These are phyloP conservation scores for Brachyhypopomus gauderio DNA, from an alignment of 2,113 vertebrate species.

Conservation along the genomic window DNA sequence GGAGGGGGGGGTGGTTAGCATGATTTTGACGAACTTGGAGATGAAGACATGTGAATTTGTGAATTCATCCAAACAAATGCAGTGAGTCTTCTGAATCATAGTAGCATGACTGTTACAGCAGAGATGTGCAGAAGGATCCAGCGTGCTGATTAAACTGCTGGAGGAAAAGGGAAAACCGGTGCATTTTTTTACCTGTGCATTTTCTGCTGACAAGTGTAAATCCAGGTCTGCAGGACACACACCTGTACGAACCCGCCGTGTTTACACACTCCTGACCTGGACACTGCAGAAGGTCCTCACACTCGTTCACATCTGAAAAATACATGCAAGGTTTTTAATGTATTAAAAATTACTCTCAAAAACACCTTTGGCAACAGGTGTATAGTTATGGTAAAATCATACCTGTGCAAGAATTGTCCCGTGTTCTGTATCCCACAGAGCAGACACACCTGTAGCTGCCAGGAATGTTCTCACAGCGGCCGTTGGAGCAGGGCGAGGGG, in stretches of 20 bases:
- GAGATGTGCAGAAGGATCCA: no score
- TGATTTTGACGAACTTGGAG: no score
- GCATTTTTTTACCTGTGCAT: constrained; percentile 67
- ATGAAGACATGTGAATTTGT: no score
- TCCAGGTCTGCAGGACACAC: constrained; percentile 69
- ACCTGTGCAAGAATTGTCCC: constrained; percentile 56
- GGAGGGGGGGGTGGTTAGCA: no score
- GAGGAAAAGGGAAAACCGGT: neutral
- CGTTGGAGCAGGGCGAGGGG: constrained; percentile 72
- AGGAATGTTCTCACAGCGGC: constrained; percentile 80
- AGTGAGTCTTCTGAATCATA: no score
- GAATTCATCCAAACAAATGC: no score
- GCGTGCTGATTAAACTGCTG: no score
- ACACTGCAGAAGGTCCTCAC: constrained; percentile 71
- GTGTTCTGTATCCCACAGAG: constrained; percentile 49
- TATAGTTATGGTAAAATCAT: neutral
- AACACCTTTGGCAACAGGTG: no score
- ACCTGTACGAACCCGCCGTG: constrained; percentile 73
- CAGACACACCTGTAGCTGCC: constrained; percentile 81
- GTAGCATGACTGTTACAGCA: no score
- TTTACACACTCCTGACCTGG: constrained; percentile 78
- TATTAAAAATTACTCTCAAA: no score
- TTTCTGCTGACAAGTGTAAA: constrained; percentile 65
- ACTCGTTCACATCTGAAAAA: constrained; percentile 65
- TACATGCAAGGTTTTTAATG: neutral